Base-by-base conservation (phyloP, 1,140 invertebrate genomes). In the Zaprionus davidi region DNA sequence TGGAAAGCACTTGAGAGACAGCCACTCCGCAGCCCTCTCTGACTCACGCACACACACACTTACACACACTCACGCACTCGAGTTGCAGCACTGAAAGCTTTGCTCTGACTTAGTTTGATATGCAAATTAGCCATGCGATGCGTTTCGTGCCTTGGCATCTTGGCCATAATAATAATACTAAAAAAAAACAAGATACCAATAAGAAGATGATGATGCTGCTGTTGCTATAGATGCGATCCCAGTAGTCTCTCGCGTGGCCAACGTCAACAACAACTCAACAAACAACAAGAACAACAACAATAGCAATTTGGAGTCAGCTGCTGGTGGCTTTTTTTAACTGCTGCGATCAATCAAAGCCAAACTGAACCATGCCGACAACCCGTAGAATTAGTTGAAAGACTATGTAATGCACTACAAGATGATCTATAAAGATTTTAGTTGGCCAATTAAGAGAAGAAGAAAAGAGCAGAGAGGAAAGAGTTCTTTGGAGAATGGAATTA, bases 81-180 rank as follows among this genome's bases (percentile, higher is more conserved):
- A 51, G 46, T 7, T 44, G 20, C 44, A 46, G 41, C 41, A 17
- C 41, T 82, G 62, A 73, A 75, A 79, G 71, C 63, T 55, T 71
- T 24, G 49, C 41, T 68, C 59, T 79, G 66, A 59, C 76, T 85
- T 78, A 71, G 67, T 88, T 74, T 76, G 85, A 90, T 88, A 88
- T 88, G 84, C 76, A 88, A 88, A 88, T 88, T 85, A 90, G 85
- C 75, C 81, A 73, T 65, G n/a, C 41, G 59, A 84, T 71, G 72
- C 78, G 46, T 78, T 72, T 63, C 63, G 64, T 64, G 63, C 49
- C 74, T 55, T 13, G 4, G 51, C 66, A 57, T 57, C 41, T 17
- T 24, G 26, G 31, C 49, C 13, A 44, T 34, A 26, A 34, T 34
- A 68, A 55, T 13, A 55, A 55, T 13, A 49, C 13, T 24, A 46